Evolutionary conservation across 2,797 vertebrate genomes (phyloP), one percentile per base, ranked within the genome.

Genomic region (Urocyon cinereoargenteus): DNA sequence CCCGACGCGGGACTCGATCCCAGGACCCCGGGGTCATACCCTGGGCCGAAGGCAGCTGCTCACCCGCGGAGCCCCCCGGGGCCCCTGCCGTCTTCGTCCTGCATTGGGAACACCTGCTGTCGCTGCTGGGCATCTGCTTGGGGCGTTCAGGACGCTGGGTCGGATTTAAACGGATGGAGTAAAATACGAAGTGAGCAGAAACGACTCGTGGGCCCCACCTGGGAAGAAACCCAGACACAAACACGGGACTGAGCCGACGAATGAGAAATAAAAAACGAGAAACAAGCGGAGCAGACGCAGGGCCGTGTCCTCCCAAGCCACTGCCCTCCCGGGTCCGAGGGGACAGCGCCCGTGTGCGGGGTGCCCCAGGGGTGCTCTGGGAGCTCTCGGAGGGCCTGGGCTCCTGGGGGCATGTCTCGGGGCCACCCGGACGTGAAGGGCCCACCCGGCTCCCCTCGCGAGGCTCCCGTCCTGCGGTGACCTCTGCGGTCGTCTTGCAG

Each of bases 111-210:
- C 92, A 49, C 86, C 64, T 83, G 53, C 22, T 81, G 49, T 90
- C 89, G 94, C 62, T 70, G 75, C 53, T 83, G 55, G 55, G 89
- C 86, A 90, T 81, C 94, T 92, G 85, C 86, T 94, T 91, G 89
- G 94, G n/a, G 53, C 57, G 72, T 86, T 98, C 19, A 26, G 61
- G 70, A 87, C 72, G 31, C 28, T 84, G 34, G 45, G 9, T 34
- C 95, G 90, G 93, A n/a, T 93, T 96, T 53, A 93, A 96, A 96
- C 88, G 24, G 55, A 73, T 68, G n/a, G 70, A 86, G 55, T 59
- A 89, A 96, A 96, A 77, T 77, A 79, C 92, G 34, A 36, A 73
- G 77, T 28, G 64, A 82, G 36, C 45, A 90, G 66, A 89, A 91
- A 81, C 90, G 49, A 36, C 81, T 51, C 40, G 53, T 64, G 45